Conservation (phyloP, 2,113 vertebrate species). For the Crotalus viridis region DNA sequence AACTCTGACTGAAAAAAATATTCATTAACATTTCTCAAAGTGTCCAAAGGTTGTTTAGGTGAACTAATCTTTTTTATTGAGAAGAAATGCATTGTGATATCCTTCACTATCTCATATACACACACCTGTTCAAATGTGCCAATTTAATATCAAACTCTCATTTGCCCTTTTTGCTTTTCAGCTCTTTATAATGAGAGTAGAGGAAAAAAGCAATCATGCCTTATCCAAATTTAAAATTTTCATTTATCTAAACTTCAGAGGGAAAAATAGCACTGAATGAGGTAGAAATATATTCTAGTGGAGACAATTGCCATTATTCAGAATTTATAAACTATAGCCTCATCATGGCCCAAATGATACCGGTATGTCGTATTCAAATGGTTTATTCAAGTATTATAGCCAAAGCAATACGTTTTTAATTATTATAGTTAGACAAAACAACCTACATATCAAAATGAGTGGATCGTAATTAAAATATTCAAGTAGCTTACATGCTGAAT, state of each 20-base stretch:
- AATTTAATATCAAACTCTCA: background rate
- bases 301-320: background rate
- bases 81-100: background rate
- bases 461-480: background rate
- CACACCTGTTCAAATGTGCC: background rate
- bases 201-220: background rate
- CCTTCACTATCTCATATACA: background rate
- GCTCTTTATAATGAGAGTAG: background rate
- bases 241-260: background rate
- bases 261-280: background rate
- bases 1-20: background rate
- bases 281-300: background rate
- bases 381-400: background rate
- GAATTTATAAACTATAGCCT: background rate
- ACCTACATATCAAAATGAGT: background rate
- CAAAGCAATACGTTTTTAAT: background rate
- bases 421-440: background rate
- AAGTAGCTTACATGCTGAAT: background rate
- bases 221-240: background rate
- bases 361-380: background rate
- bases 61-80: conserved; percentile 19
- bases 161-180: background rate
- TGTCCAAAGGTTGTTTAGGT: conserved; percentile 19
- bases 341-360: background rate
- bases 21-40: background rate